Percentiles rank a stretch among this genome's conserved stretches.
Evolutionary conservation across 2,888 invertebrate species (phyloP).

Genomic region (Parthenolecanium corni): DNA sequence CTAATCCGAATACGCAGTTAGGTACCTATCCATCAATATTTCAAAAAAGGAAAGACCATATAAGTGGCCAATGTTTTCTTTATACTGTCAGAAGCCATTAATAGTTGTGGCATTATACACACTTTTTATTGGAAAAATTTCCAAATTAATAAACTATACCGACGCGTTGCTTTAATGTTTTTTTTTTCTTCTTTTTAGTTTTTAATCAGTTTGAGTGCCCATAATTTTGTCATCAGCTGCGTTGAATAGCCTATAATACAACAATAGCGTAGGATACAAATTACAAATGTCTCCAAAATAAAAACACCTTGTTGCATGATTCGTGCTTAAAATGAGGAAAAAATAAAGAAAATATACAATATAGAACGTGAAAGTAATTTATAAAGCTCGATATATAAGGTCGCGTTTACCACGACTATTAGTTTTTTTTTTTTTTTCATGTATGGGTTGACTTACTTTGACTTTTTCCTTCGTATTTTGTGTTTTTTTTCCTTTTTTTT

Average conservation of each 20-base stretch:
- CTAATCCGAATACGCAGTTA: too few species aligned
- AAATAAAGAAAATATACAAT: background rate
- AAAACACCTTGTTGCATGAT: conserved; percentile 26
- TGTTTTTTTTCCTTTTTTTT: background rate
- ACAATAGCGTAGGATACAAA: conserved; percentile 1
- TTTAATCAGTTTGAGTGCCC: conserved; percentile 7
- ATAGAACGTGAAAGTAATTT: conserved; percentile 15
- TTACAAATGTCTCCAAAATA: background rate
- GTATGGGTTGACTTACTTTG: too few species aligned
- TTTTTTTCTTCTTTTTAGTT: too few species aligned
- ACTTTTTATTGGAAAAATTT: too few species aligned
- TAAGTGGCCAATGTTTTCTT: too few species aligned
- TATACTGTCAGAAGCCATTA: too few species aligned
- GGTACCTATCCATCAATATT: too few species aligned
- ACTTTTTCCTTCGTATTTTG: background rate
- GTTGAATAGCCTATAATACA: background rate
- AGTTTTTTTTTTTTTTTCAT: conserved; percentile 12
- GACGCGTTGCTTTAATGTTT: too few species aligned
- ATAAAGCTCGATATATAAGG: conserved; percentile 23
- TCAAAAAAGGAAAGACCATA: too few species aligned
- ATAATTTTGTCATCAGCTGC: background rate
- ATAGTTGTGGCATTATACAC: too few species aligned
- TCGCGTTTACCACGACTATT: conserved; percentile 24
- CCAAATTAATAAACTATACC: too few species aligned
- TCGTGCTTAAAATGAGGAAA: conserved; percentile 3